A percentile compares a stretch with the other conserved stretches of the same genome.
Evolutionary conservation across 2,113 vertebrate genomes (phyloP).

Genomic region (Cheirogaleus medius): DNA sequence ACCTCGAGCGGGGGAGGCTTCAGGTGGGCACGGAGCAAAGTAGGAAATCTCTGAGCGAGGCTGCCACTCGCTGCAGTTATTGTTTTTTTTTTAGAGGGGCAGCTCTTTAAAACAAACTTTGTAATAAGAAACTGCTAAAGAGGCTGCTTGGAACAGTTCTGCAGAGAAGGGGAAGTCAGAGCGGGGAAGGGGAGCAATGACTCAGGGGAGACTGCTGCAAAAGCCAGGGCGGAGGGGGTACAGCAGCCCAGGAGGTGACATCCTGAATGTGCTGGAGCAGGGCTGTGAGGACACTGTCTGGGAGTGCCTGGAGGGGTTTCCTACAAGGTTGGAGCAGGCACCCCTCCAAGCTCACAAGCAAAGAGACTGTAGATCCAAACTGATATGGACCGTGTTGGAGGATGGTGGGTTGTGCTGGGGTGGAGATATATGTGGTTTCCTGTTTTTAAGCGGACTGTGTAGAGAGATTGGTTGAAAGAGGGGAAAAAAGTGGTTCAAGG

Average conservation of each 20-base stretch:
- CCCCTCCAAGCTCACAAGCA: neutral
- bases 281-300: rapidly evolving
- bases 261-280: neutral
- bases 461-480: slow-evolving; percentile 8
- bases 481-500: neutral
- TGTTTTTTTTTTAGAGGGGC: neutral
- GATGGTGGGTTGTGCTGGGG: slow-evolving; percentile 33
- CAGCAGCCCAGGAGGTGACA: neutral
- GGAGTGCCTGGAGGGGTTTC: neutral
- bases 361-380: neutral
- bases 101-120: neutral
- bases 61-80: neutral
- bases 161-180: slow-evolving; percentile 46
- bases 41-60: neutral
- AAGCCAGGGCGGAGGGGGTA: neutral
- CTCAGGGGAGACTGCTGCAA: slow-evolving; percentile 10
- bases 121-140: neutral
- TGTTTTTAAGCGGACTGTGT: slow-evolving; percentile 70
- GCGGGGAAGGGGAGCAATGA: neutral
- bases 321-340: neutral
- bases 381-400: neutral
- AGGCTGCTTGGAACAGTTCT: neutral
- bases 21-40: neutral
- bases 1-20: neutral
- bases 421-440: slow-evolving; percentile 77